A percentile compares a stretch with the other conserved stretches of the same genome.
Conservation (phyloP, 2,888 invertebrate genomes). For the Anagyrus pseudococci region DNA sequence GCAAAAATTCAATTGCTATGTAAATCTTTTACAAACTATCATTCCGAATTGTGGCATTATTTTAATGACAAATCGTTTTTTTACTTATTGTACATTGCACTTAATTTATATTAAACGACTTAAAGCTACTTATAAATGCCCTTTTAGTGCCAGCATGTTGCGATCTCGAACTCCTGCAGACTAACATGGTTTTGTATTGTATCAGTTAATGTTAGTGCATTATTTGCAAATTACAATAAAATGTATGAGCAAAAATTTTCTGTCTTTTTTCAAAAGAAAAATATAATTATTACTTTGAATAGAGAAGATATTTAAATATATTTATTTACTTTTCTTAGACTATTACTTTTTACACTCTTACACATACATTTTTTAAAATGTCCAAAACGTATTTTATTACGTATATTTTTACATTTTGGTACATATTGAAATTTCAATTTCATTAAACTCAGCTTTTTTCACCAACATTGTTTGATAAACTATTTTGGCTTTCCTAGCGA, state of each 20-base stretch:
- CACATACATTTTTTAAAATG: background rate
- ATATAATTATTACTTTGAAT: constrained; percentile 8
- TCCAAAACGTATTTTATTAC: too few species aligned
- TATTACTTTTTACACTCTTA: constrained; percentile 24
- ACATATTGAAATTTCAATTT: too few species aligned
- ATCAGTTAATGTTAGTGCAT: constrained; percentile 25
- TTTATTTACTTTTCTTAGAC: constrained; percentile 31
- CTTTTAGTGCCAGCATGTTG: constrained; percentile 11
- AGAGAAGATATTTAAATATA: constrained; percentile 29
- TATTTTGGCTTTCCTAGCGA: too few species aligned
- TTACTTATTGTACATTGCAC: constrained; percentile 7
- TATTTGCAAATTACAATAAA: constrained; percentile 31
- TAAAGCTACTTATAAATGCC: constrained; percentile 14
- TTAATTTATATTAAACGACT: constrained; percentile 26
- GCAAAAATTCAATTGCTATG: constrained; percentile 3
- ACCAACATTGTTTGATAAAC: too few species aligned
- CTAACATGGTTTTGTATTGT: constrained; percentile 31
- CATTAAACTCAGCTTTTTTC: too few species aligned
- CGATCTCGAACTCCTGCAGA: constrained; percentile 10
- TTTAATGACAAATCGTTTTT: constrained; percentile 12
- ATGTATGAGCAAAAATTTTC: constrained; percentile 11
- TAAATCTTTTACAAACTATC: constrained; percentile 23
- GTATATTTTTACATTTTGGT: too few species aligned
- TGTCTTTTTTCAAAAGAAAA: constrained; percentile 6
- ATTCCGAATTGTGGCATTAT: constrained; percentile 29